phyloP scores from a whole-genome alignment of 2,113 vertebrate species.

The Chrysemys picta region DNA sequence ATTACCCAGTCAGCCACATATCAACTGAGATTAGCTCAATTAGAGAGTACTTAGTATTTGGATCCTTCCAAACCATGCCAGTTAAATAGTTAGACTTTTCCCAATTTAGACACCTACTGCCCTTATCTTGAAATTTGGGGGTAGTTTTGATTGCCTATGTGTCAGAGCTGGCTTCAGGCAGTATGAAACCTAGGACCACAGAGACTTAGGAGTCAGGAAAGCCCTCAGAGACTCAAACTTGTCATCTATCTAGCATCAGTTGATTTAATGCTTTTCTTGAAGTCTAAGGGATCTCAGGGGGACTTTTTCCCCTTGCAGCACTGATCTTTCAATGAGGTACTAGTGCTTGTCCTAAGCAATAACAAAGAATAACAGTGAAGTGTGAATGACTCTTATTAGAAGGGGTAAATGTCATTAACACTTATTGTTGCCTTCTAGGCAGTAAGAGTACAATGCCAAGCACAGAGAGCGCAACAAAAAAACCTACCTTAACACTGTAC shows the following conservation, averaged over 20 bases:
- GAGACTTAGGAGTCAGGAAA: conserved; percentile 49
- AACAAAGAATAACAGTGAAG: conserved; percentile 79
- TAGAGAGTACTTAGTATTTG: conserved; percentile 33
- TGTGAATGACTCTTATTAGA: conserved; percentile 80
- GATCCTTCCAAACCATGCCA: conserved; percentile 40
- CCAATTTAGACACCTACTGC: conserved; percentile 5
- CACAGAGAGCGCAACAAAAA: conserved; percentile 37
- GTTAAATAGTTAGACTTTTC: conserved; percentile 61
- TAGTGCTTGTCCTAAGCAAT: conserved; percentile 80
- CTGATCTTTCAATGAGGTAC: conserved; percentile 81
- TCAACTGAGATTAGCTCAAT: conserved; percentile 52
- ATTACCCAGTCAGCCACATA: conserved; percentile 61
- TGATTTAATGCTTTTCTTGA: conserved; percentile 79
- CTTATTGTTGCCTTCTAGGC: conserved; percentile 72
- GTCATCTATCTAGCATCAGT: conserved; percentile 74
- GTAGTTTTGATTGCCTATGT: conserved; percentile 65
- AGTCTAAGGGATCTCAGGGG: conserved; percentile 72
- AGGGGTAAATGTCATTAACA: conserved; percentile 81
- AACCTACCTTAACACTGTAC: conserved; percentile 46
- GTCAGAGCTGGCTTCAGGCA: conserved; percentile 66
- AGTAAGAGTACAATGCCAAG: conserved; percentile 56
- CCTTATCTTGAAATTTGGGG: conserved; percentile 42
- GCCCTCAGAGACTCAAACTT: conserved; percentile 72
- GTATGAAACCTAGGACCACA: conserved; percentile 50
- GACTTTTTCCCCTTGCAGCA: conserved; percentile 76